phyloP scores from a whole-genome alignment of 2,797 vertebrate species.

The Garrulus glandarius region DNA sequence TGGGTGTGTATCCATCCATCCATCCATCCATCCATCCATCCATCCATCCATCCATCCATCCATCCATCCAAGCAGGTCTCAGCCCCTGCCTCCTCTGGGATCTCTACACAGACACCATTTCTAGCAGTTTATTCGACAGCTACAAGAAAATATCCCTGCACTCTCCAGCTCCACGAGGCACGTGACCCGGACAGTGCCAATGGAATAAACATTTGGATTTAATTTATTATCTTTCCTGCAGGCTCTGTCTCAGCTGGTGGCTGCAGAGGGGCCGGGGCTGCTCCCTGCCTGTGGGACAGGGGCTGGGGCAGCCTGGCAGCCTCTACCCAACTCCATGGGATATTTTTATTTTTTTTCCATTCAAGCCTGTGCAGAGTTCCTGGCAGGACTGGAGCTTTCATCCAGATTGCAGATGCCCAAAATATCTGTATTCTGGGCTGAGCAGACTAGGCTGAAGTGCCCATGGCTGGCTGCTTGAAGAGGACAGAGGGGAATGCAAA shows the following conservation, averaged over 20 bases:
- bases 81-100: background rate
- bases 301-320: background rate
- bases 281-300: background rate
- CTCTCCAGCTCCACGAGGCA: background rate
- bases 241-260: background rate
- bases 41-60: background rate
- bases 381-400: background rate
- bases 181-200: background rate
- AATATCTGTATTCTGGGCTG: background rate
- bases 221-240: background rate
- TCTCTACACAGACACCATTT: background rate
- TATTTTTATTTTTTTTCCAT: constrained; percentile 25
- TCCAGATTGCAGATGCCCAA: constrained; percentile 1
- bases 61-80: background rate
- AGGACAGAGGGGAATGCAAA: background rate
- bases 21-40: background rate
- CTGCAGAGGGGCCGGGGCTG: background rate
- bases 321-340: background rate
- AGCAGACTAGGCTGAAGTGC: background rate
- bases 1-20: background rate
- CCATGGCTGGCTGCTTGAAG: background rate
- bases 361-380: background rate
- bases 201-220: constrained; percentile 16
- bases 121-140: background rate
- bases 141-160: background rate